Evolutionary conservation across 2,888 invertebrate species (phyloP), one percentile per base, ranked within the genome.

Genomic region (Hirtodrosophila histrioides): DNA sequence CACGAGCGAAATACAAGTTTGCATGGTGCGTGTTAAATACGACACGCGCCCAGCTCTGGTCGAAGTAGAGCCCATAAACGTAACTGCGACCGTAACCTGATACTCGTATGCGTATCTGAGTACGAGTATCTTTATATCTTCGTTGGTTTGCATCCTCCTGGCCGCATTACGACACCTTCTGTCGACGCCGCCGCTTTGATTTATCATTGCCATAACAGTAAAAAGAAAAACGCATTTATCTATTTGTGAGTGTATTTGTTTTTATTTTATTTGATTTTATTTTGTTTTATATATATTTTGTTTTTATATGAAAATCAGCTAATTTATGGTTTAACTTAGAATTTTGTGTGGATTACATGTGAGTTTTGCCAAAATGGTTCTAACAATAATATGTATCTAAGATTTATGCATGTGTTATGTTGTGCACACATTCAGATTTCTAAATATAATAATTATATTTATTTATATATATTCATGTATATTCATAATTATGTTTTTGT

Each of bases 341-440:
- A 57, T 66, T 62, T 74, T 60, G 53, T 75, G 61, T 66, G 73
- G 53, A 64, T 80, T 80, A 78, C 73, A 78, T 70, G 61, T 55
- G 55, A 54, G 44, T 78, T 71, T 70, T 41, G 63, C 57, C 53
- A 45, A 50, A 53, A 63, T 58, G 68, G 29, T 65, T 61, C 73
- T 76, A 74, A 74, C 76, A 76, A 77, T 78, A 55, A 36, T 46
- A 58, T 53, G 41, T 51, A 51, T 61, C 58, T 46, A 61, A 51
- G 43, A 27, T 27, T 27, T 53, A 51, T 40, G 12, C n/a, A 39
- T 54, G 7, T 36, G 12, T 39, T 27, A 27, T 27, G 27, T 27
- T 49, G 78, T 82, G 81, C 78, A 71, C 76, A 81, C 79, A 83
- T 73, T 70, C 62, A 81, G 75, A 83, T 76, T 48, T 75, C 61